Base-by-base conservation (phyloP, 2,113 vertebrate genomes). In the Petrocephalus zakoni region DNA sequence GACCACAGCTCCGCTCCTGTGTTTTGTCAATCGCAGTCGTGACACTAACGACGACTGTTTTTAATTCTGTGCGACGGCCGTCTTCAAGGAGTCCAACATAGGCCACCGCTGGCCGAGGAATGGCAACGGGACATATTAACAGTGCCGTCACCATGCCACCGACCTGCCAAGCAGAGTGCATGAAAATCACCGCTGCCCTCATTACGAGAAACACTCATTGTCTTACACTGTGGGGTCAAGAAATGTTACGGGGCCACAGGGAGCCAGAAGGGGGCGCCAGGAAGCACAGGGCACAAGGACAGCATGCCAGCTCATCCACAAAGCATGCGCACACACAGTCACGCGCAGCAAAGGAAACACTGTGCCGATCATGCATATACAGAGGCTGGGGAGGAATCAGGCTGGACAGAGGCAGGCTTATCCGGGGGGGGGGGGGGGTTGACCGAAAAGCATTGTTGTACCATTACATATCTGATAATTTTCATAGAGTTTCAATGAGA, bases 31-130 rank as follows among this genome's bases (percentile, higher is more conserved):
- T 10, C 72, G 2, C 34, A 8, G 6, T 78, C 72, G 19, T 75
- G 72, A 78, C 17, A 78, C 25, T 78, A 78, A 78, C 7, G 15
- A 19, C 34, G 34, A 15, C 29, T 78, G 72, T 42, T 78, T 78
- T 78, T 78, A 78, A 78, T 78, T 42, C 72, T 78, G 29, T 42
- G 19, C 11, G 34, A 42, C 2, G 29, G 6, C 42, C 19, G 19
- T 47, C 17, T 83, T 47, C 15, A 49, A 22, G 22, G 22, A 91
- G 89, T 92, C 64, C 88, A 90, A 90, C 51, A 85, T 0, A 55
- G 84, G 29, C 25, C 19, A 7, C 7, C 42, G 21, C 81, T 84
- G 13, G 19, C 5, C 83, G 22, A 85, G 83, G 25, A 19, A 85
- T 83, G 81, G 47, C 52, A 85, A 52, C 15, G 17, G 22, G 9